Conservation (phyloP, 2,888 invertebrate species). For the Pterostichus madidus region DNA sequence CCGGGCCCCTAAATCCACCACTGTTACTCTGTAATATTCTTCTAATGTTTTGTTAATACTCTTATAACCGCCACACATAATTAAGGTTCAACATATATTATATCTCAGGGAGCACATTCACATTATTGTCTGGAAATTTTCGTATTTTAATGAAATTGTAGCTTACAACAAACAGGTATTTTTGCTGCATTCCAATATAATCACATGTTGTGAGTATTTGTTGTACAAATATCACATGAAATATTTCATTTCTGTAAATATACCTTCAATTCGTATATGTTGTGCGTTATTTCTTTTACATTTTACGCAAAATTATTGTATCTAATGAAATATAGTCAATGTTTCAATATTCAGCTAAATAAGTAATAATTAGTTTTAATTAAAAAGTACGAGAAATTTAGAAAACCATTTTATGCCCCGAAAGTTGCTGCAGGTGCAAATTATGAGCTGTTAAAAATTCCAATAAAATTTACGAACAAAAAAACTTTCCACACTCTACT, state of each 20-base stretch:
- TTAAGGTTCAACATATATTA: too few species aligned
- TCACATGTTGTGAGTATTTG: background rate
- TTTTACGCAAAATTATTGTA: constrained; percentile 7
- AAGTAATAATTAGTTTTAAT: too few species aligned
- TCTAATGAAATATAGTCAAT: background rate
- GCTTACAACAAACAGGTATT: background rate
- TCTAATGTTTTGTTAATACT: constrained; percentile 27
- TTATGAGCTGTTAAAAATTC: background rate
- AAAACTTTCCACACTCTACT: constrained; percentile 1
- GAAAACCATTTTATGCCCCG: background rate
- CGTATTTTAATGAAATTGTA: constrained; percentile 1
- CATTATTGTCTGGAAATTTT: constrained; percentile 18
- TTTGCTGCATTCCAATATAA: constrained; percentile 14
- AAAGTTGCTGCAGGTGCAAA: background rate
- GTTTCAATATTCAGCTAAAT: too few species aligned
- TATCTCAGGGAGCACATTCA: too few species aligned
- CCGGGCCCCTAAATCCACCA: too few species aligned
- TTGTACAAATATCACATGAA: background rate
- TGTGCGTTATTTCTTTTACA: too few species aligned
- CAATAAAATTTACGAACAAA: background rate
- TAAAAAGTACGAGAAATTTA: too few species aligned
- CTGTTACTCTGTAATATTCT: too few species aligned
- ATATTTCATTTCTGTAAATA: too few species aligned
- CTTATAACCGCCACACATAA: too few species aligned
- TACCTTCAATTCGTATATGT: too few species aligned